Conservation (phyloP, 2,797 vertebrate genomes). For the Micromesistius poutassou region DNA sequence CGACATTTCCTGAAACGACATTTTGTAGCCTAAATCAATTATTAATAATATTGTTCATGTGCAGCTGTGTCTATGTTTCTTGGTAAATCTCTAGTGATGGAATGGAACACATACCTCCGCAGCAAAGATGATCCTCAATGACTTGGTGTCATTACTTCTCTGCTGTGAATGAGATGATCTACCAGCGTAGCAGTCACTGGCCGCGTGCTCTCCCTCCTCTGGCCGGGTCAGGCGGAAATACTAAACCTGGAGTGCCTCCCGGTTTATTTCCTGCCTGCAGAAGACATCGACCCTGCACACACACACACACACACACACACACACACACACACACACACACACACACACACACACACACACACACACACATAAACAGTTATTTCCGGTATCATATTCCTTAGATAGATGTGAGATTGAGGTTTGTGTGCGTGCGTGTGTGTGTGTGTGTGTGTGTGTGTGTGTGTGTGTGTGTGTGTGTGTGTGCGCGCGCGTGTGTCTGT, state of each 20-base stretch:
- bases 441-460: too few relatives aligned
- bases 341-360: too few relatives aligned
- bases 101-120: neutral
- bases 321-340: neutral
- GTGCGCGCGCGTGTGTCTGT: neutral
- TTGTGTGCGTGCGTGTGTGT: neutral
- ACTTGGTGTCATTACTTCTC: neutral
- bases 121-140: neutral
- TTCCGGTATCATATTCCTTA: neutral
- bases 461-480: too few relatives aligned
- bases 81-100: neutral
- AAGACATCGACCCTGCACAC: neutral
- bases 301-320: slow-evolving; percentile 1
- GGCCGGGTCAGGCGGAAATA: neutral
- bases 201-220: neutral
- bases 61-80: neutral
- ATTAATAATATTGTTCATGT: neutral
- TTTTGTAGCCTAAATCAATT: too few relatives aligned
- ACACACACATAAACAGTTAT: neutral
- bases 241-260: neutral
- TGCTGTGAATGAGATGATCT: neutral
- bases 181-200: neutral
- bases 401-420: neutral
- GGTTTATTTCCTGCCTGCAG: neutral
- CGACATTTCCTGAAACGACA: too few relatives aligned